A percentile compares a stretch with the other conserved stretches of the same genome.
phyloP scores from a whole-genome alignment of 2,113 vertebrate genomes.

The Motacilla tschutschensis region DNA sequence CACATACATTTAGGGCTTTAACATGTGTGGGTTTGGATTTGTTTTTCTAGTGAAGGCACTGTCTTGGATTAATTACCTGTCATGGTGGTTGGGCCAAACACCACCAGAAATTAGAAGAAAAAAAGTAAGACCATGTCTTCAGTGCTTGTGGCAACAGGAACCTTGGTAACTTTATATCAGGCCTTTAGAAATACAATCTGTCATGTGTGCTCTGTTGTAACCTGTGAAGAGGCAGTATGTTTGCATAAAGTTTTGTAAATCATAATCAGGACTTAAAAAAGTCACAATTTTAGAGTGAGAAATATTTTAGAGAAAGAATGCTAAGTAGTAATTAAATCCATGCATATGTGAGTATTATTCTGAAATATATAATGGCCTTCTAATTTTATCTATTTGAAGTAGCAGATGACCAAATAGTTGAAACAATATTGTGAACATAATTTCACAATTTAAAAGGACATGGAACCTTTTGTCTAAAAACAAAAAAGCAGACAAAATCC shows the following conservation, averaged over 20 bases:
- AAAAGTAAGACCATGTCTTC: neutral
- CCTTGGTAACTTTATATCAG: neutral
- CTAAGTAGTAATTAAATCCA: neutral
- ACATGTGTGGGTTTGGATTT: neutral
- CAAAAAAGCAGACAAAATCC: rapidly evolving
- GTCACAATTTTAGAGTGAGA: neutral
- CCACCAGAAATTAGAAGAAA: neutral
- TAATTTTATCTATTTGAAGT: neutral
- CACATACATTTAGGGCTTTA: neutral
- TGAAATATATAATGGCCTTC: neutral
- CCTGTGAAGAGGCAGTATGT: neutral
- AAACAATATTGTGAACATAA: neutral
- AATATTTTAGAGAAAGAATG: neutral
- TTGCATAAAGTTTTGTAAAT: neutral
- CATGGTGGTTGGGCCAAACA: neutral
- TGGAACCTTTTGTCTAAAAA: neutral
- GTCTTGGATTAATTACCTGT: neutral
- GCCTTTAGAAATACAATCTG: neutral
- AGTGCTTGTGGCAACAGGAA: neutral
- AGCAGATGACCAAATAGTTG: neutral
- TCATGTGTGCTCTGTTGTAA: neutral
- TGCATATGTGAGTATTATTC: neutral
- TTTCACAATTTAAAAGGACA: neutral
- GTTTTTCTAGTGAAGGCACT: neutral
- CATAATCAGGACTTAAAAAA: neutral